Conservation (phyloP, 2,888 invertebrate species). For the Stenichneumon culpator region DNA sequence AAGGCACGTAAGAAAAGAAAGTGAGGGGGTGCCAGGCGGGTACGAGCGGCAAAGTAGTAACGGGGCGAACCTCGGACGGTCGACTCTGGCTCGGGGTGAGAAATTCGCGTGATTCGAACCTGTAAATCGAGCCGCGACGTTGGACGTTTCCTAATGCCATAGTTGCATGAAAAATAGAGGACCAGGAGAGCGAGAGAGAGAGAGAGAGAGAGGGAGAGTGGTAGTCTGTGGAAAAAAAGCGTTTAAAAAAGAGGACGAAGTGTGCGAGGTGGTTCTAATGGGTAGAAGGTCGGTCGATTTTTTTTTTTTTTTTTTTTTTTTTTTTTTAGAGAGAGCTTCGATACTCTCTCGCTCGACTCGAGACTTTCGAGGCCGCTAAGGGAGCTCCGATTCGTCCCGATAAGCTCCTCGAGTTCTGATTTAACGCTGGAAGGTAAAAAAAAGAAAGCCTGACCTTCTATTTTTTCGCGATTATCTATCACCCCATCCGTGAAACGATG, state of each 20-base stretch:
- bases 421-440: conserved; percentile 10
- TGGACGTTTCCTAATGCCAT: conserved; percentile 60
- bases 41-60: conserved; percentile 31
- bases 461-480: conserved; percentile 23
- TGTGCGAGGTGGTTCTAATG: conserved; percentile 11
- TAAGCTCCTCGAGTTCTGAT: conserved; percentile 3
- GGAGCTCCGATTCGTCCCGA: conserved; percentile 21
- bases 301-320: conserved; percentile 23
- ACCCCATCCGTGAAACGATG: conserved; percentile 33
- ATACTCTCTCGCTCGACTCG: conserved; percentile 7
- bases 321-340: neutral
- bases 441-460: neutral
- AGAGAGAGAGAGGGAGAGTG: conserved; percentile 20
- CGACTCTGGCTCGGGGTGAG: neutral
- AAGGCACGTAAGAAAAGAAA: conserved; percentile 14
- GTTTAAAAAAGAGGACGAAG: conserved; percentile 4
- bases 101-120: conserved; percentile 68
- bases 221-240: conserved; percentile 33
- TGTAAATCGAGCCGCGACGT: conserved; percentile 68
- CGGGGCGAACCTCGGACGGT: conserved; percentile 2
- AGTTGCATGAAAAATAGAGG: conserved; percentile 63
- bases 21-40: conserved; percentile 27
- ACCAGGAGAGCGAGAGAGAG: neutral
- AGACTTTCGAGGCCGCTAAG: conserved; percentile 28
- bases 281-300: conserved; percentile 34